Percentiles rank a stretch among this genome's conserved stretches.
These are phyloP conservation scores for Drosophila sulfurigaster DNA, from an alignment of 1,140 invertebrate species.

Conservation along the genomic window DNA sequence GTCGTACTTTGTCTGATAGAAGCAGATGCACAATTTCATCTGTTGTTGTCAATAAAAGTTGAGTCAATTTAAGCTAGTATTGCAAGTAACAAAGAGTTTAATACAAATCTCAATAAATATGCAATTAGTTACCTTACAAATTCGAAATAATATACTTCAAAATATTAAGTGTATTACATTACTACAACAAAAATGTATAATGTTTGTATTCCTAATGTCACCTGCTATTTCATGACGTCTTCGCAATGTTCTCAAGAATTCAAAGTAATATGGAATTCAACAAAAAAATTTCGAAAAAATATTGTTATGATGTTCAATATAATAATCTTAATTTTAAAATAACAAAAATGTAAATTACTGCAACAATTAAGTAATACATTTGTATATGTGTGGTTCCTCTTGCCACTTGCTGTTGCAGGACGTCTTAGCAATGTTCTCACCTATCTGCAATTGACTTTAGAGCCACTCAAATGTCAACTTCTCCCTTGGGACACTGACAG, in stretches of 20 bases:
- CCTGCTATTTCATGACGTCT: neutral
- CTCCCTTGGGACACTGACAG: neutral
- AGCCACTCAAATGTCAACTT: slow-evolving; percentile 24
- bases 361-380: too few relatives aligned
- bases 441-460: slow-evolving; percentile 1
- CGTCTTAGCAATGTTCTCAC: neutral
- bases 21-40: neutral
- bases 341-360: neutral
- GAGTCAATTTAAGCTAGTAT: too few relatives aligned
- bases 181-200: too few relatives aligned
- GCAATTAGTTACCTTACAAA: too few relatives aligned
- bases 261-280: too few relatives aligned
- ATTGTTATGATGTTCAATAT: too few relatives aligned
- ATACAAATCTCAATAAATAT: too few relatives aligned
- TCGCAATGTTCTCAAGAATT: neutral
- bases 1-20: neutral
- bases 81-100: too few relatives aligned
- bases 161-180: too few relatives aligned
- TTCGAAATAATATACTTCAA: too few relatives aligned
- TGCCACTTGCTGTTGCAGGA: neutral
- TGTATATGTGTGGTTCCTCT: neutral
- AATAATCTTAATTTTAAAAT: too few relatives aligned
- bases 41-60: neutral
- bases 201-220: neutral
- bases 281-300: too few relatives aligned